Base-by-base conservation (phyloP, 2,888 invertebrate species). In the Trachelus iudaicus region DNA sequence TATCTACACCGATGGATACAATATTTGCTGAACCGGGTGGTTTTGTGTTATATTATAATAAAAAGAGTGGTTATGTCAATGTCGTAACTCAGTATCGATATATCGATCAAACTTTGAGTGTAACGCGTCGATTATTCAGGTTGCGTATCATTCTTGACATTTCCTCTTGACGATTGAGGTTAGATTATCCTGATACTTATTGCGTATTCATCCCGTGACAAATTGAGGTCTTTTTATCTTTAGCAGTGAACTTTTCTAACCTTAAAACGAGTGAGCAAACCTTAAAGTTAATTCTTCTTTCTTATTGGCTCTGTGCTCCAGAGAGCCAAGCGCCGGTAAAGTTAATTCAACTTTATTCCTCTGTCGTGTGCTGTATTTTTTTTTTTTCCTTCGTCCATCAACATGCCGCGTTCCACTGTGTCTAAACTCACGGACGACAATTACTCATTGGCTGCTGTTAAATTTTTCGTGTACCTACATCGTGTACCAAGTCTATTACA, bases 151-250 rank as follows among this genome's bases (percentile, higher is more conserved):
- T 30, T 71, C 71, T 71, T 71, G 71, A 71, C 71, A 71, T 71
- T 71, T 71, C 71, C 71, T 71, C 71, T 71, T 71, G n/a, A 33
- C 71, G 71, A 71, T 34, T 56, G 56, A 56, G 56, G 56, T 56
- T 56, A 56, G 56, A 56, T 56, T 56, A 23, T 56, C 6, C 71
- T 15, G 71, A 33, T 30, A 71, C 71, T 30, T 71, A 13, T 31
- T 71, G 71, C 30, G 71, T 15, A 71, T 71, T 23, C 30, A 11
- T 34, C 12, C 33, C 30, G 12, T 31, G 30, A 71, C 71, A 33
- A 15, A 13, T 71, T 71, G 31, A 34, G 12, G 56, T 56, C 13
- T 35, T 15, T 6, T 0, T 56, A 56, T 56, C 6, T 23, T 2
- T 23, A 56, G 6, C 23, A 56, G 56, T 56, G 23, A 56, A 56